Percentiles rank a stretch among this genome's conserved stretches.
Evolutionary conservation across 2,797 vertebrate genomes (phyloP).

Genomic region (Mormyrops boulengeri): DNA sequence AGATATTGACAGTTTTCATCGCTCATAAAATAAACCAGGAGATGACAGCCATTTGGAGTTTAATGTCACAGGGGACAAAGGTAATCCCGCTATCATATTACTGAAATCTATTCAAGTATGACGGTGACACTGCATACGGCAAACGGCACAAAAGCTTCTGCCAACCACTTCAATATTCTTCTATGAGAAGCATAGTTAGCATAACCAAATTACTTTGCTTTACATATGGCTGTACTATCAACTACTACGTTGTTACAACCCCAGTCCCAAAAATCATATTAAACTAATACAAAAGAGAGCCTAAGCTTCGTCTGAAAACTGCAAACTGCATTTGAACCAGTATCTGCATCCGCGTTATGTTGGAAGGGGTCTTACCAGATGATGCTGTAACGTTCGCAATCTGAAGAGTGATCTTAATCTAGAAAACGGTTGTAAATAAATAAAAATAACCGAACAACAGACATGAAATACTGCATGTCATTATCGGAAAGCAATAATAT

Average conservation of each 20-base stretch:
- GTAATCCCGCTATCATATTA: neutral
- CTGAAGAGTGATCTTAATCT: constrained; percentile 56
- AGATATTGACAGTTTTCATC: neutral
- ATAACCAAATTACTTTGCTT: neutral
- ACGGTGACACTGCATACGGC: neutral
- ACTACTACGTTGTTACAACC: neutral
- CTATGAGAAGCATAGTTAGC: neutral
- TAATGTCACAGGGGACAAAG: neutral
- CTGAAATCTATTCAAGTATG: neutral
- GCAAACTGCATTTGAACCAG: neutral
- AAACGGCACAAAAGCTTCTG: neutral
- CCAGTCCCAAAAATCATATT: neutral
- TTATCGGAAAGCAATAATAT: neutral
- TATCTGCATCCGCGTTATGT: neutral
- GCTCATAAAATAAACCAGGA: neutral
- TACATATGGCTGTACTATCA: neutral
- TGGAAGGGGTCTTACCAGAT: constrained; percentile 54
- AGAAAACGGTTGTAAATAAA: constrained; percentile 1
- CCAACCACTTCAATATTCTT: neutral
- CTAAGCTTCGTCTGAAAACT: neutral
- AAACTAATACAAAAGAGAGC: neutral
- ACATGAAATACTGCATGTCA: neutral
- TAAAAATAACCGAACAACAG: neutral
- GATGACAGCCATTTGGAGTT: neutral
- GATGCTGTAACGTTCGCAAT: constrained; percentile 55